Conservation (phyloP, 2,113 vertebrate species). For the Aepyceros melampus region DNA sequence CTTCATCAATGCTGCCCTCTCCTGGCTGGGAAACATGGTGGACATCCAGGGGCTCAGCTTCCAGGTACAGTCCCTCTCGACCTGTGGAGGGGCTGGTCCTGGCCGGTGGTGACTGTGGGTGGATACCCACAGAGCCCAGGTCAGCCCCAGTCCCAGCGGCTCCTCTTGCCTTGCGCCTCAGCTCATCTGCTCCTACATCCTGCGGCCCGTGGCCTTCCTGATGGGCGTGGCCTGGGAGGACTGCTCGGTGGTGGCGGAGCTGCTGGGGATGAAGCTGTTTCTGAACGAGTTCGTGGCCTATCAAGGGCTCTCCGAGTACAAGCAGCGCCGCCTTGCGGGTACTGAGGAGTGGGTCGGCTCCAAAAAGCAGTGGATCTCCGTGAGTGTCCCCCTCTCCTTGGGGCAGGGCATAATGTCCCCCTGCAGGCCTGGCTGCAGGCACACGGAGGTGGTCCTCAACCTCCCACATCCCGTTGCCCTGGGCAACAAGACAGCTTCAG, state of each 20-base stretch:
- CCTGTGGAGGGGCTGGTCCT: not conserved
- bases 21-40: constrained; percentile 92
- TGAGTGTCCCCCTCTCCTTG: constrained; percentile 73
- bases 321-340: constrained; percentile 83
- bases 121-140: not conserved
- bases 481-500: not conserved
- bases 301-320: constrained; percentile 85
- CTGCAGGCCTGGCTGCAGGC: not conserved
- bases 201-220: constrained; percentile 83
- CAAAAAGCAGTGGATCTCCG: constrained; percentile 89
- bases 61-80: constrained; percentile 80
- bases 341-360: constrained; percentile 74
- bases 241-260: constrained; percentile 86
- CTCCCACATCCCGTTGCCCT: not conserved
- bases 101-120: accelerated
- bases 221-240: constrained; percentile 92
- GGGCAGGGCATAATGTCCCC: not conserved
- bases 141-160: not conserved
- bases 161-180: not conserved
- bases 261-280: constrained; percentile 94
- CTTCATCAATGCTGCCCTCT: constrained; percentile 89
- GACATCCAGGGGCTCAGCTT: constrained; percentile 87
- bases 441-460: not conserved
- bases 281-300: constrained; percentile 97
- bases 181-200: constrained; percentile 67